These are phyloP conservation scores for Odontocerum albicorne DNA, from an alignment of 2,888 invertebrate species.

Conservation along the genomic window DNA sequence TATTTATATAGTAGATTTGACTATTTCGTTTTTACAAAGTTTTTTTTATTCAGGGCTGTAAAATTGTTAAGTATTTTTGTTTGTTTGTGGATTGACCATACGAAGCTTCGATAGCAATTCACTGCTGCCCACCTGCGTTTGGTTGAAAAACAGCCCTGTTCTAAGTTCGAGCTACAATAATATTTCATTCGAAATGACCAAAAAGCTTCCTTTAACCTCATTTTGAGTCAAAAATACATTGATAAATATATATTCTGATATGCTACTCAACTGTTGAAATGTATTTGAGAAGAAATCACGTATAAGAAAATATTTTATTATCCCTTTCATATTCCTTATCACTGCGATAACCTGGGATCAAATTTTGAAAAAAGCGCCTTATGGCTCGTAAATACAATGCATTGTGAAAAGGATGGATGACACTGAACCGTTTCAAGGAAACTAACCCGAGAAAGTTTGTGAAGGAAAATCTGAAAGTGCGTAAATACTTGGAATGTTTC, in stretches of 20 bases:
- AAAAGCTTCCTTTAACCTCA: too few species aligned
- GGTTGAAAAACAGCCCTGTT: slow-evolving; percentile 28
- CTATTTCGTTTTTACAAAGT: too few species aligned
- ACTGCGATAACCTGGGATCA: slow-evolving; percentile 30
- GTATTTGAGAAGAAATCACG: not conserved
- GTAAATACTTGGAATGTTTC: too few species aligned
- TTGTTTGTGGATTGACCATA: slow-evolving; percentile 12
- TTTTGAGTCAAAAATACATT: too few species aligned
- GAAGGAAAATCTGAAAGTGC: too few species aligned
- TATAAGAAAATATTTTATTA: not conserved
- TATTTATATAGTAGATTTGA: not conserved
- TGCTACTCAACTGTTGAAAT: not conserved
- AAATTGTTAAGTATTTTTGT: too few species aligned
- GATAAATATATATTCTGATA: too few species aligned
- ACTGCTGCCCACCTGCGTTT: slow-evolving; percentile 31
- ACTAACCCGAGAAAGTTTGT: too few species aligned
- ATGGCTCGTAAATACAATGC: not conserved
- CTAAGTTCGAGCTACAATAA: slow-evolving; percentile 15
- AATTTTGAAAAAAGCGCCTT: slow-evolving; percentile 33
- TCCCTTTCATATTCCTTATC: slow-evolving; percentile 27
- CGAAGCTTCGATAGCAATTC: slow-evolving; percentile 31
- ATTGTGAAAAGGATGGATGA: too few species aligned
- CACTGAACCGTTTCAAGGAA: too few species aligned
- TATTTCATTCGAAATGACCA: slow-evolving; percentile 12
- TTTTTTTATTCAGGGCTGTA: too few species aligned